Base-by-base conservation (phyloP, 1,140 invertebrate genomes). In the Trichomalopsis sarcophagae region DNA sequence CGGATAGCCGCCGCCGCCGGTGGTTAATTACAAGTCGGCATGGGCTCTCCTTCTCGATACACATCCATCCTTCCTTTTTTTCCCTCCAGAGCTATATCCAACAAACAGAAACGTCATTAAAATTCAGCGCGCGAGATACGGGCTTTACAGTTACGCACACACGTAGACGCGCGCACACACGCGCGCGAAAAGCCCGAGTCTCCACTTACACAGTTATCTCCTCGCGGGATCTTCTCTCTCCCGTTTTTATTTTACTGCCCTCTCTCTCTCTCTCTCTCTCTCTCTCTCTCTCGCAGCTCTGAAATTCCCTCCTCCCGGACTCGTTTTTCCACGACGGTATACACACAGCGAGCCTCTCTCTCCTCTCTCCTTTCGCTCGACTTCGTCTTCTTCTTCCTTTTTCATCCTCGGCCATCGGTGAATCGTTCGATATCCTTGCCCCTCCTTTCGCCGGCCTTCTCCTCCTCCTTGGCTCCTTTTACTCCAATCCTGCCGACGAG, bases 181-280 rank as follows among this genome's bases (percentile, higher is more conserved):
- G 47, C 47, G 47, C 11, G 55, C 55, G 55, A 62, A 30, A 47
- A 81, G 23, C 73, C 85, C 84, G 77, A 80, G 87, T 87, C 86
- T 90, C 90, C 90, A 91, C 91, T 91, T 91, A 91, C 89, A 91
- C 90, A 91, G 91, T 92, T 92, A 92, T 92, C 91, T 89, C 84
- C 87, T 89, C 89, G 90, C 89, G 88, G 88, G 89, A 92, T 92
- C 90, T 92, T 81, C 88, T 88, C 82, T 89, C 83, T 87, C 44
- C 87, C 88, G 86, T 90, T 91, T 86, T 92, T 91, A 91, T 87
- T 89, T 87, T 89, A 84, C 85, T 85, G 79, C 87, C 74, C 87
- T n/a, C n/a, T 88, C 78, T 82, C 77, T 81, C 69, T 81, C 75
- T 85, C 84, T 40, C 66, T 79, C 78, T 78, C 84, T 86, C 85